Evolutionary conservation across 2,888 invertebrate species (phyloP).

Genomic region (Drosophila kambysellisi): DNA sequence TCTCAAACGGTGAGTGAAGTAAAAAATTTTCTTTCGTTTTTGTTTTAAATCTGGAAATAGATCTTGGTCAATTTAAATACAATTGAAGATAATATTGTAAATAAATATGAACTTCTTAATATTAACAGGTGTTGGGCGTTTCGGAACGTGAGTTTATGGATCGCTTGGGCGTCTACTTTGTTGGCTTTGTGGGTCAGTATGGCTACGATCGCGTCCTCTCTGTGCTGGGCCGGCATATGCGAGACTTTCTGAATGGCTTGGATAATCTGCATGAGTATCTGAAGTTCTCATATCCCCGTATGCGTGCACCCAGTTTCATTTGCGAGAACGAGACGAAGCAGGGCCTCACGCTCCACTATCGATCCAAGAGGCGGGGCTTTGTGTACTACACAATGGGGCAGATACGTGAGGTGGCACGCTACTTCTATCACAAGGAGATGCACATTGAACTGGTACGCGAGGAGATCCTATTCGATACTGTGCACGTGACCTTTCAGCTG

Average conservation of each 20-base stretch:
- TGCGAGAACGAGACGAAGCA: conserved; percentile 97
- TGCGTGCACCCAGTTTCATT: conserved; percentile 97
- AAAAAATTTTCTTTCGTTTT: neutral
- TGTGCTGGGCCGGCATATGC: conserved; percentile 95
- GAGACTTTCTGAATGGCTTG: conserved; percentile 97
- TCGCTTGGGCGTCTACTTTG: conserved; percentile 97
- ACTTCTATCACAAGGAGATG: conserved; percentile 98
- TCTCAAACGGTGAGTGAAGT: conserved; percentile 90
- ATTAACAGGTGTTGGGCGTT: conserved; percentile 91
- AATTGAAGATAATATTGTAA: neutral
- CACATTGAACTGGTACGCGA: conserved; percentile 95
- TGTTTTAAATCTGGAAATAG: too few relatives aligned
- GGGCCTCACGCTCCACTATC: conserved; percentile 96
- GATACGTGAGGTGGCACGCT: conserved; percentile 95
- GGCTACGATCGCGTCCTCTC: conserved; percentile 97
- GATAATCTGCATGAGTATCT: conserved; percentile 99
- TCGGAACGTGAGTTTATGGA: conserved; percentile 96
- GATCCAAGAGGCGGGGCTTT: conserved; percentile 96
- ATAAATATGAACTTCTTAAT: neutral
- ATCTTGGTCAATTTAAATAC: too few relatives aligned
- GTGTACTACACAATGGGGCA: conserved; percentile 99
- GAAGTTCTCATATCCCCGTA: conserved; percentile 96
- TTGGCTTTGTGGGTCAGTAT: conserved; percentile 96
- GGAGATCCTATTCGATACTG: conserved; percentile 94
- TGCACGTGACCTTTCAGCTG: conserved; percentile 96